Evolutionary conservation across 2,797 vertebrate species (phyloP).

Genomic region (Mastacembelus armatus): DNA sequence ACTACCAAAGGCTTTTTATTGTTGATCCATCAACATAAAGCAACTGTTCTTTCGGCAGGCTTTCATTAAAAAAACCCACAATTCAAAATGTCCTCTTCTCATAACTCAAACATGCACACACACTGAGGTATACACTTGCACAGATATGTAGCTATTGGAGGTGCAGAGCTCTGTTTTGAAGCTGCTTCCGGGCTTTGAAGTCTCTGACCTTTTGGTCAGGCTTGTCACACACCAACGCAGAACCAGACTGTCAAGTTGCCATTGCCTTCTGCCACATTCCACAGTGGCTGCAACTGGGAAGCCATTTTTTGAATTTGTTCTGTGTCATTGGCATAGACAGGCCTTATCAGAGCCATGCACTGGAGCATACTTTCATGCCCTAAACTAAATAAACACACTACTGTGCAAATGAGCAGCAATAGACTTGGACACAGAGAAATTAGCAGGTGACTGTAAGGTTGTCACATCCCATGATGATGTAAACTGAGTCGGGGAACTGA

Average conservation of each 20-base stretch:
- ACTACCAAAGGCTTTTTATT: slow-evolving; percentile 13
- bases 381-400: background rate
- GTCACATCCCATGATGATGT: background rate
- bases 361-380: background rate
- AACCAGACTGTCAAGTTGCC: slow-evolving; percentile 81
- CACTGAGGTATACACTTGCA: slow-evolving; percentile 28
- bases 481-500: background rate
- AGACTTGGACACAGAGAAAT: background rate
- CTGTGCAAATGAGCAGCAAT: background rate
- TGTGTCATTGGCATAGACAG: slow-evolving; percentile 52
- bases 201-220: slow-evolving; percentile 77
- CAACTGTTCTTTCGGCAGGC: slow-evolving; percentile 31
- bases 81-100: slow-evolving; percentile 32
- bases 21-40: slow-evolving; percentile 37
- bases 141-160: slow-evolving; percentile 66
- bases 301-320: slow-evolving; percentile 53
- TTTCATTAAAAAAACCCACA: slow-evolving; percentile 35
- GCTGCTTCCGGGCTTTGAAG: slow-evolving; percentile 76
- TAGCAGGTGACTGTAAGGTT: background rate
- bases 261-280: slow-evolving; percentile 67
- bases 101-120: slow-evolving; percentile 23
- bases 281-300: slow-evolving; percentile 45
- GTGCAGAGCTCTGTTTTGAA: slow-evolving; percentile 60
- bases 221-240: slow-evolving; percentile 68
- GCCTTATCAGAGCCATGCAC: slow-evolving; percentile 10